phyloP scores from a whole-genome alignment of 30 jellyfish, hydroid and myxozoan species.

The Cassiopea xamachana region DNA sequence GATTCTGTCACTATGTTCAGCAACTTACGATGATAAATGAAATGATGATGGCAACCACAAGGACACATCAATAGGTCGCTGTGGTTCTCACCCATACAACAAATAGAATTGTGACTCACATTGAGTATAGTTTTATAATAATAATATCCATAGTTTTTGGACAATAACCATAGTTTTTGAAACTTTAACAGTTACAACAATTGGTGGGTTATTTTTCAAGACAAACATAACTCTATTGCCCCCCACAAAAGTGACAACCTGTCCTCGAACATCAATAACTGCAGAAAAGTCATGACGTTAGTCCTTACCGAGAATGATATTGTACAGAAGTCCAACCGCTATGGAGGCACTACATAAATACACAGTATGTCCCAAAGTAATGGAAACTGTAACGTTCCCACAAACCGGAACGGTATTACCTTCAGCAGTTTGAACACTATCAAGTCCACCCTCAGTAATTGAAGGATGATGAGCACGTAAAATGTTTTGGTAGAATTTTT shows the following conservation, averaged over 20 bases:
- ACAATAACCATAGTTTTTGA: conserved; percentile 6
- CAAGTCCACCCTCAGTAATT: too few relatives aligned
- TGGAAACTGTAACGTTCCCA: conserved; percentile 2
- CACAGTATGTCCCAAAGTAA: neutral
- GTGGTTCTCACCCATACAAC: too few relatives aligned
- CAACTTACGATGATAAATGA: neutral
- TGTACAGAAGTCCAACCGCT: conserved; percentile 2
- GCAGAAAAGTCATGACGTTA: neutral
- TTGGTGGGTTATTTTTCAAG: neutral
- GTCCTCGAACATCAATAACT: too few relatives aligned
- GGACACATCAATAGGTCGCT: too few relatives aligned
- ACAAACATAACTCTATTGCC: too few relatives aligned
- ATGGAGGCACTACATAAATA: conserved; percentile 1
- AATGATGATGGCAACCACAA: neutral
- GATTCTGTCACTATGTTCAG: conserved; percentile 4
- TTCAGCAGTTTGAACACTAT: conserved; percentile 6
- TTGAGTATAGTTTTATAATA: neutral
- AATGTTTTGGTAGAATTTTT: too few relatives aligned
- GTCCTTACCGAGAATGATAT: conserved; percentile 12
- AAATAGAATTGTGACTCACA: conserved; percentile 4
- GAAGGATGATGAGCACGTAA: too few relatives aligned
- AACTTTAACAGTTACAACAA: neutral
- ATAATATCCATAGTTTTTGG: neutral
- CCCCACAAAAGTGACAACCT: too few relatives aligned
- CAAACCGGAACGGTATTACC: conserved; percentile 1